A percentile compares a stretch with the other conserved stretches of the same genome.
phyloP scores from a whole-genome alignment of 92 coral and sea anemone species.

The Zoanthus sansibaricus region DNA sequence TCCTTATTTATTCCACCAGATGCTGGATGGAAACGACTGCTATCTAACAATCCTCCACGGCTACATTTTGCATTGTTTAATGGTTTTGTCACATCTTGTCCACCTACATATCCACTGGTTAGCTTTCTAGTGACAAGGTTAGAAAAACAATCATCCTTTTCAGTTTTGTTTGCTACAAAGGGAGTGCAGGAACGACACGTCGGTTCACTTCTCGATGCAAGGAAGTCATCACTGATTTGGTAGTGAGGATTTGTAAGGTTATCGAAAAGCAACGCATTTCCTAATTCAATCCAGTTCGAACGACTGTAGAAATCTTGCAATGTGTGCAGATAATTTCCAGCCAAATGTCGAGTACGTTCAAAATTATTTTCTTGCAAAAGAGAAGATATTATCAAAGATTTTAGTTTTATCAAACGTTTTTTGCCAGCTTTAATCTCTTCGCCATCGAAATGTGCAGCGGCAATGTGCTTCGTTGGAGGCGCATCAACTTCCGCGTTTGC shows the following conservation, averaged over 20 bases:
- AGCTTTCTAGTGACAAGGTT: constrained; percentile 60
- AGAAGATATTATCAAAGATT: constrained; percentile 53
- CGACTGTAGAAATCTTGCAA: constrained; percentile 82
- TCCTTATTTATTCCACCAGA: constrained; percentile 81
- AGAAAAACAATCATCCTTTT: constrained; percentile 38
- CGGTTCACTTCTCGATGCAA: constrained; percentile 58
- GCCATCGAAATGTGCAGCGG: constrained; percentile 72
- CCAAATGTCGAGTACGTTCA: constrained; percentile 60
- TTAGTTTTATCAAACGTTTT: constrained; percentile 48
- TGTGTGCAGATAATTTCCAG: constrained; percentile 70
- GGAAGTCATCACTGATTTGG: constrained; percentile 22
- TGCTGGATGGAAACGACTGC: constrained; percentile 50
- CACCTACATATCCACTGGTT: constrained; percentile 74
- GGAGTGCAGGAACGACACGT: constrained; percentile 61
- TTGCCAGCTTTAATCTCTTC: constrained; percentile 62
- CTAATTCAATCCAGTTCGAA: constrained; percentile 78
- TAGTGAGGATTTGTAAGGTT: constrained; percentile 51
- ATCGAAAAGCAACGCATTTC: constrained; percentile 40
- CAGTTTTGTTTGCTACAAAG: background rate
- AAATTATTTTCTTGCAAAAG: constrained; percentile 48
- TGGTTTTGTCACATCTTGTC: constrained; percentile 73
- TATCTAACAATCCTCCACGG: constrained; percentile 65
- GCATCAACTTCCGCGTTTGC: constrained; percentile 70
- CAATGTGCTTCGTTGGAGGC: constrained; percentile 19
- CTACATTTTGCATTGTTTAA: constrained; percentile 66